Conservation (phyloP, 2,797 vertebrate species). For the Silurus lanzhouensis region DNA sequence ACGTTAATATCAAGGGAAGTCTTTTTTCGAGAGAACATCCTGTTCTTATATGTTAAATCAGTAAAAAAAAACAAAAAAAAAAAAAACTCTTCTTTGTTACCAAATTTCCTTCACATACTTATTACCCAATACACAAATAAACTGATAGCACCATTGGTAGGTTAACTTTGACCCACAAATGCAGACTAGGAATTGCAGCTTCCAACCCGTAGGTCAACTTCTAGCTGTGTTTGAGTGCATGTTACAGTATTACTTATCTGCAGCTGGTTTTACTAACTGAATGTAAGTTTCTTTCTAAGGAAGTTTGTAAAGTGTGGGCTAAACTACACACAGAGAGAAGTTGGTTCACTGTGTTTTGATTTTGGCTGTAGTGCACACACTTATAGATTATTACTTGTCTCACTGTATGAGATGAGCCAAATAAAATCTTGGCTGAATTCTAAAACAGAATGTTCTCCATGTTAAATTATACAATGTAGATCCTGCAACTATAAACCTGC, state of each 20-base stretch:
- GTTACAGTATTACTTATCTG: conserved; percentile 38
- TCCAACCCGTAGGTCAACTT: conserved; percentile 12
- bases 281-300: background rate
- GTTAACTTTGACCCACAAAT: background rate
- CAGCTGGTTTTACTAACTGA: background rate
- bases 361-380: background rate
- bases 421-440: background rate
- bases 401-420: background rate
- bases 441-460: background rate
- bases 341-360: background rate
- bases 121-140: conserved; percentile 12
- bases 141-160: conserved; percentile 9
- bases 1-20: background rate
- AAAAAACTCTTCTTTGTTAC: conserved; percentile 14
- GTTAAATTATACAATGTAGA: background rate
- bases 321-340: background rate
- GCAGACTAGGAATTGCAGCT: background rate
- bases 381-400: background rate
- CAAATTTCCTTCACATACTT: conserved; percentile 13
- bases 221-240: conserved; percentile 16
- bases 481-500: background rate
- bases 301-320: background rate
- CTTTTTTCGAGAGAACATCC: conserved; percentile 26
- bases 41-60: conserved; percentile 13
- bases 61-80: conserved; percentile 23